Percentiles rank a stretch among this genome's conserved stretches.
Evolutionary conservation across 2,888 invertebrate species (phyloP).

Genomic region (Stictocephala bisonia): DNA sequence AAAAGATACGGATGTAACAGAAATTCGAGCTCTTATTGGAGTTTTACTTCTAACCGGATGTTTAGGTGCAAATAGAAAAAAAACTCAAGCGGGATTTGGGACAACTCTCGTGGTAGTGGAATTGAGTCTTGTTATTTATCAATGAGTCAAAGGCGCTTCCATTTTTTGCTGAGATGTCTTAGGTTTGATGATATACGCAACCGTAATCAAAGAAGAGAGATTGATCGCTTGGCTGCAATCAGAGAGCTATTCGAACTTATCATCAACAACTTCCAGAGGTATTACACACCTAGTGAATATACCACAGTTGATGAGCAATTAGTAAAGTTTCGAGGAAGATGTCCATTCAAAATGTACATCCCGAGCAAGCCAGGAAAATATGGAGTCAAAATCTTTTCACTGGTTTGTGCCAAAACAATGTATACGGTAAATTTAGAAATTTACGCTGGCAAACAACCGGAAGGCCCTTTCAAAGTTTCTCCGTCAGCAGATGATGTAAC

Average conservation of each 20-base stretch:
- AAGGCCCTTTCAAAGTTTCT: not conserved
- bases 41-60: conserved; percentile 7
- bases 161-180: conserved; percentile 47
- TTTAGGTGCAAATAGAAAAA: conserved; percentile 22
- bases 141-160: conserved; percentile 45
- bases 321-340: conserved; percentile 47
- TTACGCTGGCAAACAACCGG: not conserved
- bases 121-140: conserved; percentile 23
- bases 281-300: conserved; percentile 44
- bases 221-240: not conserved
- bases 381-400: conserved; percentile 46
- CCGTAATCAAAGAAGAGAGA: not conserved
- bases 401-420: conserved; percentile 42
- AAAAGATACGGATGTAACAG: conserved; percentile 17
- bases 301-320: conserved; percentile 42
- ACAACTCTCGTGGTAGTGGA: not conserved
- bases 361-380: conserved; percentile 48
- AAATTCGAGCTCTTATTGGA: conserved; percentile 37
- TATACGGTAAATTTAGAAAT: conserved; percentile 8
- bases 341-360: conserved; percentile 47
- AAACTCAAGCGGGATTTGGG: not conserved
- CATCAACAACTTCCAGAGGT: conserved; percentile 6
- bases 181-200: conserved; percentile 11
- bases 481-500: not conserved
- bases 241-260: conserved; percentile 19